Evolutionary conservation across 2,113 vertebrate species (phyloP), one percentile per base, ranked within the genome.

Genomic region (Centropus unirufus): DNA sequence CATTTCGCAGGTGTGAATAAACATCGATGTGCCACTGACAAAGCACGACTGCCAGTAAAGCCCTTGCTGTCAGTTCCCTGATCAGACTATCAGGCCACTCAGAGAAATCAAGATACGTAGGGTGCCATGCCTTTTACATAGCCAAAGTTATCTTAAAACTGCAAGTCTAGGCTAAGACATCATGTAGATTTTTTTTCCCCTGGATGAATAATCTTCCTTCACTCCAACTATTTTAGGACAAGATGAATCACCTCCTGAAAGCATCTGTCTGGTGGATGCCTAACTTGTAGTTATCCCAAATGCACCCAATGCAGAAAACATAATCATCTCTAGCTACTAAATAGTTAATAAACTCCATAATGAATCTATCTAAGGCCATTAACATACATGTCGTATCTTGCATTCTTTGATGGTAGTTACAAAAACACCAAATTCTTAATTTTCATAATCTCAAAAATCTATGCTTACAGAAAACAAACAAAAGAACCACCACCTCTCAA

Each of bases 241-340:
- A 67, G 83, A 94, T 95, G 91, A 97, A 90, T 93, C 92, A 96
- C 79, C 76, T 90, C 90, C 55, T 89, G 61, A 93, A 93, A 89
- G 83, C 1, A 1, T 92, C 76, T 93, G 47, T 36, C 83, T 90
- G 80, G 59, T 89, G 76, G 83, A 90, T 90, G 64, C 36, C 57
- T 81, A 32, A 62, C 61, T 89, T 96, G 90, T 24, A 95, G 88
- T 20, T 64, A 83, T 10, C 36, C 90, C 75, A 87, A 72, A 81
- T 63, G 39, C 55, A 85, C 52, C 75, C 51, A 51, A 3, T 49
- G 52, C 55, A 90, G 47, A 81, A 80, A 83, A 26, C 29, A 89
- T 24, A 40, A 51, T 36, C 47, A 64, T 32, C 30, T 81, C 52
- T 59, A 89, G 58, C 29, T 27, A 34, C 52, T 61, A 66, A 74